Conservation (phyloP, 53 echinoderm and acorn worm species). For the Patiria pectinifera region DNA sequence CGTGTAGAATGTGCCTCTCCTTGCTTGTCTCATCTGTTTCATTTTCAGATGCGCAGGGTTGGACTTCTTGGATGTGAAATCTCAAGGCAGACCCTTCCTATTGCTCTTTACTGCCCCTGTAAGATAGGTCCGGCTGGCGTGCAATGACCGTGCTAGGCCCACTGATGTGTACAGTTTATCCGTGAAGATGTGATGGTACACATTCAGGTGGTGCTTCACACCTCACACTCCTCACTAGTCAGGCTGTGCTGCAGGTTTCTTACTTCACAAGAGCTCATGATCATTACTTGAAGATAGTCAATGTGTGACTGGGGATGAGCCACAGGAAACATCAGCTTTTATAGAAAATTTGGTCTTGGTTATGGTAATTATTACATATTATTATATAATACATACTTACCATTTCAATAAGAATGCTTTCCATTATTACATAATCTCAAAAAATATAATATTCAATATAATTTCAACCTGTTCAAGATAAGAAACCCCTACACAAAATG, state of each 20-base stretch:
- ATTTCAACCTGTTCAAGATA: neutral
- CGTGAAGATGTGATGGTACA: slow-evolving; percentile 37
- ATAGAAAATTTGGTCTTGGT: neutral
- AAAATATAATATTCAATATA: neutral
- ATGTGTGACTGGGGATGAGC: neutral
- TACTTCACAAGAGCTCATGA: no score
- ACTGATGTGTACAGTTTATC: slow-evolving; percentile 40
- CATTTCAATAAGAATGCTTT: neutral
- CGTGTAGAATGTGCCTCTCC: slow-evolving; percentile 29
- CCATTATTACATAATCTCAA: neutral
- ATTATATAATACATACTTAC: neutral
- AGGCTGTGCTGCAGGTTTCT: no score
- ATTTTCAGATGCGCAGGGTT: neutral
- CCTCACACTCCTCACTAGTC: no score
- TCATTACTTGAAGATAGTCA: neutral
- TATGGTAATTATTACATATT: neutral
- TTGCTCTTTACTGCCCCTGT: slow-evolving; percentile 2
- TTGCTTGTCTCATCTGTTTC: neutral
- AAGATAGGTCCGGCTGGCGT: slow-evolving; percentile 16
- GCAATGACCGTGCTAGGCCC: neutral
- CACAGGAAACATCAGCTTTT: no score
- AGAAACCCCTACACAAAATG: no score
- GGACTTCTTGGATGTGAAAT: neutral
- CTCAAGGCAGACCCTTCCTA: neutral
- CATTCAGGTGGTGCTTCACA: neutral